Base-by-base conservation (phyloP, 2,113 vertebrate genomes). In the Ciconia boyciana region DNA sequence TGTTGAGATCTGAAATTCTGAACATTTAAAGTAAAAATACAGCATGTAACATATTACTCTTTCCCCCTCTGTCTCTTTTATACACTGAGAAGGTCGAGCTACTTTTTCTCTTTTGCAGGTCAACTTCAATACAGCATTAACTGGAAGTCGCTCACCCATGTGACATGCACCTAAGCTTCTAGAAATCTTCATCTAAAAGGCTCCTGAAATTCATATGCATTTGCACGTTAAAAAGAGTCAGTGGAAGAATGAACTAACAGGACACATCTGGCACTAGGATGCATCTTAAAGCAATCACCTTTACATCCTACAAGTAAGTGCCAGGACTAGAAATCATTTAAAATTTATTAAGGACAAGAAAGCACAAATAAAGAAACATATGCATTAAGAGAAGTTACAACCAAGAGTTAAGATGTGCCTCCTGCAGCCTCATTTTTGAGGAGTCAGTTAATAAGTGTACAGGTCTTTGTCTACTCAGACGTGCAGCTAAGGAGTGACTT, bases 151-250 rank as follows among this genome's bases (percentile, higher is more conserved):
- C 94, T 94, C 92, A 96, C 90, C 89, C 84, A 39, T 96, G 96
- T 95, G 96, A 91, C 95, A 98, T 97, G 97, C 97, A 97, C 83
- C 93, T 97, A 98, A 98, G 96, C 98, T 98, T 98, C 98, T 98
- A 98, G 98, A 98, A 98, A 76, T 91, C 79, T 95, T 89, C 60
- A 91, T 74, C 96, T 96, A 85, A 95, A 94, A 92, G 89, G 86
- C 77, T 98, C 96, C 94, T 96, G 96, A 97, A 95, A 96, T 95
- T 97, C 87, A 89, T 44, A 43, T 54, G 32, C 34, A 78, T 70
- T 97, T 68, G 80, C 60, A 92, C 55, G 46, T n/a, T 46, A 92
- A 93, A 81, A 46, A 84, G 54, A 25, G 24, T 96, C 57, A 88
- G 72, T 26, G 9, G 5, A 90, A 91, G 62, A 90, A 72, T 48